Percentiles rank a stretch among this genome's conserved stretches.
Evolutionary conservation across 2,113 vertebrate genomes (phyloP).

Genomic region (Sylvia atricapilla): DNA sequence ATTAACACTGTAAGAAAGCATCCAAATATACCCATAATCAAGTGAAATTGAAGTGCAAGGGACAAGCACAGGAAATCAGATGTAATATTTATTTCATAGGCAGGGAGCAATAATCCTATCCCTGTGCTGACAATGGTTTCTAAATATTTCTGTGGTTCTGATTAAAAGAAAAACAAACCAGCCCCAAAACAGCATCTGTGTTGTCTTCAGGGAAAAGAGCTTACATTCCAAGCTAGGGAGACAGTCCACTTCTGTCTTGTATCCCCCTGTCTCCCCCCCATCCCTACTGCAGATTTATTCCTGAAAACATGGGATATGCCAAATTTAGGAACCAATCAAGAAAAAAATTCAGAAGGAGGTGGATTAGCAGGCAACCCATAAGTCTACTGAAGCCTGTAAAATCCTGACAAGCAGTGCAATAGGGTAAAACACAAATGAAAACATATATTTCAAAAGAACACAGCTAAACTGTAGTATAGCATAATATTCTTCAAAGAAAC

Average conservation of each 20-base stretch:
- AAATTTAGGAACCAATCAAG: conserved; percentile 23
- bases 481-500: not conserved
- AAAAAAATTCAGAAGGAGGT: not conserved
- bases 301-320: not conserved
- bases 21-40: not conserved
- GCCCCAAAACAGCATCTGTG: not conserved
- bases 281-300: not conserved
- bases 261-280: not conserved
- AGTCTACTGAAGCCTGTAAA: conserved; percentile 1
- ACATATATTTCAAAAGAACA: not conserved
- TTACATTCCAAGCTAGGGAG: not conserved
- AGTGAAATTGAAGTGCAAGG: not conserved
- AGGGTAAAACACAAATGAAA: conserved; percentile 31
- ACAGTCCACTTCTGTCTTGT: not conserved
- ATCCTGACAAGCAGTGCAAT: not conserved
- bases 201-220: not conserved
- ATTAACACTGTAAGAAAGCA: not conserved
- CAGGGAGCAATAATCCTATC: not conserved
- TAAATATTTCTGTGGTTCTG: not conserved
- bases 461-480: not conserved
- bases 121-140: not conserved
- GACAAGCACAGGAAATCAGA: not conserved
- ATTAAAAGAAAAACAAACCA: not conserved
- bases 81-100: not conserved
- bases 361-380: not conserved